Base-by-base conservation (phyloP, 2,797 vertebrate species). In the Enteromius radiatus region DNA sequence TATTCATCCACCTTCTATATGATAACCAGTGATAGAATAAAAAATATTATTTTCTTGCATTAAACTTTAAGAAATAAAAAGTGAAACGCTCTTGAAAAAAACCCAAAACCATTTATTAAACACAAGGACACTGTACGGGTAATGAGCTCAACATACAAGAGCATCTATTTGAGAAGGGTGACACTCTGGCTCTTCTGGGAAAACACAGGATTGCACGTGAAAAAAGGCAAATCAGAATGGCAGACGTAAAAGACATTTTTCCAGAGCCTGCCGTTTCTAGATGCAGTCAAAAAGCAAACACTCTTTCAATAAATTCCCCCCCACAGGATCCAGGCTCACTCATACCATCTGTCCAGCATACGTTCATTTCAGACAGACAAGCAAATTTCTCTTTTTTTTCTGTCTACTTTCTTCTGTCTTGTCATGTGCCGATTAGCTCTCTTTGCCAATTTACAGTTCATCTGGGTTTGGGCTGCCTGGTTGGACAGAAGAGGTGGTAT, bases 371-470 rank as follows among this genome's bases (percentile, higher is more conserved):
- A 59, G 73, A 64, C 67, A 41, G 68, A 41, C 59, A 79, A 78
- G 80, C 52, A 70, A 36, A 64, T 45, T 21, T 47, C 33, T 59
- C 21, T 56, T 43, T 23, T 45, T n/a, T 38, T 33, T 23, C 26
- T 45, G 12, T 43, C 26, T 61, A 7, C 19, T n/a, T 38, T 41
- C 47, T 47, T 69, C 59, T 84, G 89, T 92, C 88, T 90, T 87
- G 80, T 87, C 80, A 41, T 83, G 89, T 88, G 88, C 83, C 89
- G 88, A 92, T 94, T 94, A 93, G 91, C 90, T 91, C 90, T 85
- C 86, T 89, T 83, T 89, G 90, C 91, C 93, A 94, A 94, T 93
- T 94, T 92, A 94, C 92, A 93, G 91, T 92, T 94, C 91, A 94
- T 93, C 91, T 91, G 85, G 89, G 86, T 88, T 93, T 92, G 54